These are phyloP conservation scores for Deroplatys truncata DNA, from an alignment of 2,888 invertebrate species.

Conservation along the genomic window DNA sequence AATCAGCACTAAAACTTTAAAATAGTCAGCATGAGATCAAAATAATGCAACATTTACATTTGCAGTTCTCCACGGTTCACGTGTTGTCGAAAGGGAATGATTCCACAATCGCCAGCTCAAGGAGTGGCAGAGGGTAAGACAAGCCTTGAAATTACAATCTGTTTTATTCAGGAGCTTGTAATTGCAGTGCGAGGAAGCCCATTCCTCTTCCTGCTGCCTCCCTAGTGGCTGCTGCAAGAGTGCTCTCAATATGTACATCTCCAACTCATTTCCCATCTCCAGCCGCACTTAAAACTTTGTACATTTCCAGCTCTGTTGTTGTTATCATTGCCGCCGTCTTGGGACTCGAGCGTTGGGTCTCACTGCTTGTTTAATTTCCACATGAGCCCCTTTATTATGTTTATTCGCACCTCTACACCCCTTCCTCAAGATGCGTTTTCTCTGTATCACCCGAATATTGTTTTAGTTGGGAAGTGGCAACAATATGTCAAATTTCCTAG, in stretches of 20 bases:
- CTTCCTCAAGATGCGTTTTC: background rate
- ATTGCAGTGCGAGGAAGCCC: conserved; percentile 31
- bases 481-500: too few relatives aligned
- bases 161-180: conserved; percentile 35
- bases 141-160: conserved; percentile 32
- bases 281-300: conserved; percentile 9
- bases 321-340: background rate
- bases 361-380: background rate
- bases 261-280: background rate
- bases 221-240: background rate
- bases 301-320: conserved; percentile 3
- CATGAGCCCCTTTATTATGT: background rate
- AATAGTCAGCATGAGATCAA: background rate
- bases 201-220: background rate
- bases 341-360: background rate
- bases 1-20: too few relatives aligned
- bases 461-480: too few relatives aligned
- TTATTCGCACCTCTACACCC: background rate
- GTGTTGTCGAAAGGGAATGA: background rate
- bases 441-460: too few relatives aligned
- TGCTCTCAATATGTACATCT: background rate
- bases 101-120: background rate
- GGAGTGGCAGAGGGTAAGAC: background rate
- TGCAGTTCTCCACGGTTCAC: background rate
- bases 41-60: background rate